Evolutionary conservation across 2,888 invertebrate genomes (phyloP).

Genomic region (Oconnorella tubifera): DNA sequence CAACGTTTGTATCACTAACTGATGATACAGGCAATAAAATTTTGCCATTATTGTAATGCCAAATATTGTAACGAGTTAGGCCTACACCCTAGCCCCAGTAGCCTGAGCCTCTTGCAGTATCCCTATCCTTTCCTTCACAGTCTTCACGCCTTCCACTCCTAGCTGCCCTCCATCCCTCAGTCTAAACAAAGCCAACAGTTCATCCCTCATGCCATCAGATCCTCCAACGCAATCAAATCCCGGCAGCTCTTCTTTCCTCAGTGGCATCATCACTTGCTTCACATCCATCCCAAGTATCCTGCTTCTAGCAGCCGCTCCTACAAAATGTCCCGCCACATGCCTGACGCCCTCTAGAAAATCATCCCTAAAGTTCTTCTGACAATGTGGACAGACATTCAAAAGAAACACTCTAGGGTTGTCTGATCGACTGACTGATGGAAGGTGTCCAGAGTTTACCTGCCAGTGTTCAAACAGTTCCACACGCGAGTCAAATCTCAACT

Average conservation of each 20-base stretch:
- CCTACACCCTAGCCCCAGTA: too few relatives aligned
- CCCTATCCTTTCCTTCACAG: too few relatives aligned
- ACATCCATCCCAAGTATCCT: background rate
- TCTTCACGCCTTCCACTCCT: background rate
- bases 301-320: background rate
- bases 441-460: background rate
- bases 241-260: slow-evolving; percentile 2
- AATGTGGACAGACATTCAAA: background rate
- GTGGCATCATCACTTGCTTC: slow-evolving; percentile 4
- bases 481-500: background rate
- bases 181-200: background rate
- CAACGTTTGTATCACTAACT: too few relatives aligned
- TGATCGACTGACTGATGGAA: background rate
- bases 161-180: background rate
- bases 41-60: too few relatives aligned
- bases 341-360: background rate
- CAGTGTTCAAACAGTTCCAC: slow-evolving; percentile 2
- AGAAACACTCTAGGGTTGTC: background rate
- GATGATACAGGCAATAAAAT: too few relatives aligned
- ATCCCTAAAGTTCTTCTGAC: background rate
- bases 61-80: too few relatives aligned
- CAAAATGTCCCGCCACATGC: background rate
- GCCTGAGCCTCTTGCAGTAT: too few relatives aligned
- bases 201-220: slow-evolving; percentile 4
- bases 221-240: background rate